Base-by-base conservation (phyloP, 2,113 vertebrate species). In the Otus sunia region DNA sequence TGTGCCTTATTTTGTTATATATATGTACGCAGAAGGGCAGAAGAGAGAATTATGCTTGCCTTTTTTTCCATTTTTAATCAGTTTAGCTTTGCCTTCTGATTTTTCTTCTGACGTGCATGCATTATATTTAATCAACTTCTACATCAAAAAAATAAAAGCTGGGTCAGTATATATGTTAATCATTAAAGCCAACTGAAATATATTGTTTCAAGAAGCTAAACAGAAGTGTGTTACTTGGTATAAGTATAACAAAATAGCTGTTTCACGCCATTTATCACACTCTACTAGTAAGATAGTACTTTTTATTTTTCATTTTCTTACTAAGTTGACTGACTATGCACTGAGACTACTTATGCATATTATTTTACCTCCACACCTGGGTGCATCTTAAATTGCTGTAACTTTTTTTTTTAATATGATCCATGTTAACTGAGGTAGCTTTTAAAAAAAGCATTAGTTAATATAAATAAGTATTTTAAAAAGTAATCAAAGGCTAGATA, bases 311-410 rank as follows among this genome's bases (percentile, higher is more conserved):
- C 7, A 4, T 79, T n/a, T 53, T 85, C 37, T 82, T 81, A 39
- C 3, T 20, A 60, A 71, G n/a, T 76, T 72, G 21, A 30, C 20
- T n/a, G n/a, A 58, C 32, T 74, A 0, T 55, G 10, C 0, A 1
- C 22, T 82, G 64, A 75, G 59, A 55, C 14, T 52, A 52, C 15
- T 64, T 56, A 8, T 0, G 6, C 21, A 2, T 43, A 13, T 55
- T 71, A 36, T 78, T 88, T 88, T 72, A 45, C 18, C 13, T 93
- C 23, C 32, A n/a, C 58, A 30, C 16, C 34, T 60, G 52, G 13
- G 37, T 85, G 43, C 43, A 52, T 60, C 21, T 75, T 80, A 62
- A 55, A 37, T 66, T 77, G 29, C 6, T 67, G 7, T n/a, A 4
- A 32, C 7, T 72, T 79, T 66, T 55, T 69, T 34, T 81, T 66